Base-by-base conservation (phyloP, 35 echinoderm and acorn worm genomes). In the Apostichopus californicus region DNA sequence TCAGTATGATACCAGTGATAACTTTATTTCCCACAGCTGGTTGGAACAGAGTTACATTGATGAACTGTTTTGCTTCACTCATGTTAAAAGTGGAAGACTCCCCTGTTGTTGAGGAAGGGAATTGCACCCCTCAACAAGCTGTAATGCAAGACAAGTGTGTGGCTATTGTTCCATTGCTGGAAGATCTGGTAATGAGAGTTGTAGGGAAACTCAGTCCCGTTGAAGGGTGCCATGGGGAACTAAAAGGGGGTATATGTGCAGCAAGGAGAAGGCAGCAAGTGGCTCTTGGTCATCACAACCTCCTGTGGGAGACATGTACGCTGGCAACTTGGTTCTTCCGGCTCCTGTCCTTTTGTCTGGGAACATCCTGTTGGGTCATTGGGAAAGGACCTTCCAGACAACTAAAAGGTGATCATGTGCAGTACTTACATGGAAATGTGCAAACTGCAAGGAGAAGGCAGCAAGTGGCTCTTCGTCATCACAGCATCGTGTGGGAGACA, bases 371-470 rank as follows among this genome's bases (percentile, higher is more conserved):
- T 26, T 6, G 25, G 46, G 26, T 28, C 26, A 28, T 28, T 28
- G 53, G 46, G 17, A 14, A 8, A 57, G 80, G 18, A 28, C 22
- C 5, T 83, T 83, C 21, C 17, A 21, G 2, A 83, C 80, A 0
- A 83, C 80, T 0, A 80, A 83, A 21, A 57, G 80, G 46, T 52
- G 80, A 21, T 56, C 80, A 54, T 83, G 80, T 56, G 80, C 53
- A 8, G 80, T 83, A 5, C 13, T 55, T 5, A 56, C 80, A 17
- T 83, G 80, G 80, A 83, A 56, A 13, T 83, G 80, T 54, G 9
- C 46, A 9, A 12, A 5, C 13, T 83, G 80, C 56, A 7, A 17
- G 3, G 56, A 56, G 11, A 83, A 54, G 80, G 10, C 80, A 83
- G 80, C 54, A 5, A 13, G 15, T 34, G 80, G 80, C 9, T 83